Conservation (phyloP, 2,797 vertebrate genomes). For the Peromyscus nudipes region DNA sequence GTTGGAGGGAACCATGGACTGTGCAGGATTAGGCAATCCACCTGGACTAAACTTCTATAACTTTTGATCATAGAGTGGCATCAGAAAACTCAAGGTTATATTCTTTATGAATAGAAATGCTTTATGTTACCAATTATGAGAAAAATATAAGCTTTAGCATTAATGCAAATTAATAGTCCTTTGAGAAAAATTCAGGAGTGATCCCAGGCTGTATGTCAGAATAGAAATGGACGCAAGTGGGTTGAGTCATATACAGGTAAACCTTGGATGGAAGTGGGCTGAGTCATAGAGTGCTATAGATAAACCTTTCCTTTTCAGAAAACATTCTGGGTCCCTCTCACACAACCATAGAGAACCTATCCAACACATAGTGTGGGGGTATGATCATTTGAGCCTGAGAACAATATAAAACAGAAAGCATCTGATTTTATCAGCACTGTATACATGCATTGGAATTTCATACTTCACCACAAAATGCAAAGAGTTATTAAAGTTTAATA, state of each 20-base stretch:
- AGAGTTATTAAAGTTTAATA: background rate
- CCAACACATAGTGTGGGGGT: background rate
- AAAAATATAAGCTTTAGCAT: background rate
- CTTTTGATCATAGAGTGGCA: background rate
- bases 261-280: background rate
- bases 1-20: background rate
- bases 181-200: background rate
- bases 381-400: background rate
- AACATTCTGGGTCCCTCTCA: background rate
- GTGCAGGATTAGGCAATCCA: background rate
- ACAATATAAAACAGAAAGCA: background rate
- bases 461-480: background rate
- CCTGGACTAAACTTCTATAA: background rate
- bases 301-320: background rate
- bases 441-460: background rate
- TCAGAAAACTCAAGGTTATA: constrained; percentile 3
- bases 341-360: background rate
- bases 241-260: background rate
- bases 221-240: background rate
- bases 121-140: constrained; percentile 14
- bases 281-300: background rate
- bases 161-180: constrained; percentile 8
- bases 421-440: background rate
- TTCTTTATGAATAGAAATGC: background rate
- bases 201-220: background rate